Conservation (phyloP, 2,888 invertebrate species). For the Himalopsyche kuldschensis region DNA sequence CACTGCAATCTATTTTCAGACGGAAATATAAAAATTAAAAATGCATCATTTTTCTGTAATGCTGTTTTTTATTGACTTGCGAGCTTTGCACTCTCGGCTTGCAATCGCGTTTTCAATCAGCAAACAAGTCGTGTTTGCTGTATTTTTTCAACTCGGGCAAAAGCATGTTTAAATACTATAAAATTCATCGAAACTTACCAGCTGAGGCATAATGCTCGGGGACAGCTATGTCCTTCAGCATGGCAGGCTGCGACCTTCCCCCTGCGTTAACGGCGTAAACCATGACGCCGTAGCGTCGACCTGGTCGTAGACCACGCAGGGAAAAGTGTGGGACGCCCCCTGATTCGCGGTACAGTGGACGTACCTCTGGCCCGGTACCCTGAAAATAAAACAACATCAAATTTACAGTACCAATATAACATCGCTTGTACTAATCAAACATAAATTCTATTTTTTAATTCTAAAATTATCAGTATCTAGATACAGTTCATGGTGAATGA, state of each 20-base stretch:
- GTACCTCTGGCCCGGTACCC: slow-evolving; percentile 56
- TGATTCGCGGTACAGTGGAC: slow-evolving; percentile 66
- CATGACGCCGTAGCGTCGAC: slow-evolving; percentile 74
- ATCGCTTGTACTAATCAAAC: too few species aligned
- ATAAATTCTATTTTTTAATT: too few species aligned
- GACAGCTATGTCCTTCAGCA: slow-evolving; percentile 66
- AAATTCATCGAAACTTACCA: slow-evolving; percentile 7
- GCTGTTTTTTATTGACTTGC: too few species aligned
- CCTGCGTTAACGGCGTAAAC: slow-evolving; percentile 82
- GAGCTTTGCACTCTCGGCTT: too few species aligned
- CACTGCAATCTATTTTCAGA: too few species aligned
- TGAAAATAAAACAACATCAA: slow-evolving; percentile 40
- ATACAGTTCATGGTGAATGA: too few species aligned
- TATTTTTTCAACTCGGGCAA: background rate
- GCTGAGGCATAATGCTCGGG: slow-evolving; percentile 28
- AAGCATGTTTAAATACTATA: too few species aligned
- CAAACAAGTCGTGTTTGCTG: background rate
- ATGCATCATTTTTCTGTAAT: too few species aligned
- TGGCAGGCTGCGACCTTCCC: slow-evolving; percentile 76
- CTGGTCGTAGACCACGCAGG: slow-evolving; percentile 73
- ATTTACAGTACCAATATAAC: too few species aligned
- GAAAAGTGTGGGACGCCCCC: slow-evolving; percentile 71
- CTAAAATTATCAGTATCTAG: too few species aligned
- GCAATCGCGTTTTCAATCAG: too few species aligned
- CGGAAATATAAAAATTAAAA: too few species aligned